Conservation (phyloP, 2,888 invertebrate genomes). For the Theodoxus fluviatilis region DNA sequence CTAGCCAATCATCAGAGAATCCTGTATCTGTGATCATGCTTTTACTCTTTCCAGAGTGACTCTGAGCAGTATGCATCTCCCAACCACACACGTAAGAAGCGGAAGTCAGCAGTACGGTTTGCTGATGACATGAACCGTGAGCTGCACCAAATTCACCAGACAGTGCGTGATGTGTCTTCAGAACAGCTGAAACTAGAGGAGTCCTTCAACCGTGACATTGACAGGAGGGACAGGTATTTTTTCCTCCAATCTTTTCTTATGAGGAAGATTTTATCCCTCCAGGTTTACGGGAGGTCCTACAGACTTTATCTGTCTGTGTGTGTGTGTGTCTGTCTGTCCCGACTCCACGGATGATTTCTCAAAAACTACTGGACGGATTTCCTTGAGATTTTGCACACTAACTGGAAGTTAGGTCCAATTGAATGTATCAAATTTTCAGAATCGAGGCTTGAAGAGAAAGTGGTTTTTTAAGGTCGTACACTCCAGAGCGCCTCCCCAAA, state of each 20-base stretch:
- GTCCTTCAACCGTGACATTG: constrained; percentile 50
- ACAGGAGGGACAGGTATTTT: constrained; percentile 51
- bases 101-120: constrained; percentile 52
- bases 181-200: constrained; percentile 58
- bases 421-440: too few relatives aligned
- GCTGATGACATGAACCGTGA: constrained; percentile 58
- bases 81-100: constrained; percentile 38
- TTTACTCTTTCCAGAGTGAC: constrained; percentile 43
- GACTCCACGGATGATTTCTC: too few relatives aligned
- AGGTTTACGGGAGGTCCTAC: too few relatives aligned
- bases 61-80: constrained; percentile 53
- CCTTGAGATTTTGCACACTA: too few relatives aligned
- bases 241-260: neutral
- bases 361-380: too few relatives aligned
- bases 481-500: too few relatives aligned
- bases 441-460: too few relatives aligned
- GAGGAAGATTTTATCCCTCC: neutral
- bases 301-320: too few relatives aligned
- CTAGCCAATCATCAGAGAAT: too few relatives aligned
- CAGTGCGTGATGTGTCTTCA: constrained; percentile 58
- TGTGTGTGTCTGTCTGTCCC: too few relatives aligned
- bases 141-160: constrained; percentile 55
- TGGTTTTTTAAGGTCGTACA: too few relatives aligned
- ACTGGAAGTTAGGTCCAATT: too few relatives aligned
- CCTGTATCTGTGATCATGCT: neutral